These are phyloP conservation scores for Piliocolobus tephrosceles DNA, from an alignment of 2,113 vertebrate genomes.

Conservation along the genomic window DNA sequence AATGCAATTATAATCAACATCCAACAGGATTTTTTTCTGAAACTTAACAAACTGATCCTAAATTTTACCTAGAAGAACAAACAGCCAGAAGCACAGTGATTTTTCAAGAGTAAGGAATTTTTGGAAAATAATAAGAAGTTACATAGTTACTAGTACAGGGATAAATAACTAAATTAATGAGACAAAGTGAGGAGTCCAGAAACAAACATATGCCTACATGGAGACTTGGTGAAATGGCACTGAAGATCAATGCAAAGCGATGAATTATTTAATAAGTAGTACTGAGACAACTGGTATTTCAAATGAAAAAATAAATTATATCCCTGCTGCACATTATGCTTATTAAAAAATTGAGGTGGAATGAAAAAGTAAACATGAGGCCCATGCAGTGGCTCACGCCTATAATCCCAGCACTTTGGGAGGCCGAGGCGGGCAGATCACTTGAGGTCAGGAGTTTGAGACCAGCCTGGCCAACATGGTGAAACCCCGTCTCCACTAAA, in stretches of 20 bases:
- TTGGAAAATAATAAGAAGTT: not conserved
- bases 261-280: not conserved
- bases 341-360: not conserved
- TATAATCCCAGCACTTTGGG: too few species aligned
- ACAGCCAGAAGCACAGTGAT: not conserved
- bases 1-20: not conserved
- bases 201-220: not conserved
- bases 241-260: not conserved
- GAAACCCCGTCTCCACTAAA: too few species aligned
- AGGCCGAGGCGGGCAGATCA: too few species aligned
- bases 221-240: not conserved
- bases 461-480: too few species aligned
- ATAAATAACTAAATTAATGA: not conserved
- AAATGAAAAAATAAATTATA: not conserved
- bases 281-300: not conserved
- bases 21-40: not conserved
- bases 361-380: not conserved
- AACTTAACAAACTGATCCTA: not conserved
- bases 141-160: not conserved
- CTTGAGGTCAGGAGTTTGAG: too few species aligned
- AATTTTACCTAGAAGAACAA: conserved; percentile 14
- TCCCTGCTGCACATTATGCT: not conserved
- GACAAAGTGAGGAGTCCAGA: not conserved
- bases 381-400: too few species aligned
- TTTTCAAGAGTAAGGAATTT: conserved; percentile 12